Base-by-base conservation (phyloP, 2,888 invertebrate genomes). In the Ormia ochracea region DNA sequence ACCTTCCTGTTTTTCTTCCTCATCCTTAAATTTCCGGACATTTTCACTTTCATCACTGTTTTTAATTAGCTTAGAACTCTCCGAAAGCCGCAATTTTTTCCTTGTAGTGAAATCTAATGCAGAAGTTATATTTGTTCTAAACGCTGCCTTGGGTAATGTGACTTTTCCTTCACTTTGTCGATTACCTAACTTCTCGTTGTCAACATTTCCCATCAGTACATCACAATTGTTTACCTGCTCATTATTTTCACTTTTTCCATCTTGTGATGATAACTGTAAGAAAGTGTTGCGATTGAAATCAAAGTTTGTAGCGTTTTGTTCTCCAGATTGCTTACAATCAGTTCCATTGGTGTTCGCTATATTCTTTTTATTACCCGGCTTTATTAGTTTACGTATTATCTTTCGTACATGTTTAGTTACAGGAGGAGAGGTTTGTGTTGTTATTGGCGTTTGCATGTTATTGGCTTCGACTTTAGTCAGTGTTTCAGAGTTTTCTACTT, bases 361-460 rank as follows among this genome's bases (percentile, higher is more conserved):
- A 4, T 68, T n/a, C n/a, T n/a, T 81, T 19, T 31, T 69, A 23
- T 78, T 82, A 3, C 85, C 81, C 2, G 89, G 89, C 38, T 86
- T 83, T 41, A 84, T 82, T 14, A 88, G 78, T 52, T 87, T 86
- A 26, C 86, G 86, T 23, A 87, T 85, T 43, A 87, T 82, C 68
- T 87, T 88, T 5, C 88, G 86, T 78, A 86, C 83, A 28, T 86
- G 86, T 83, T 88, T 88, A 26, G 85, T 79, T 76, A 77, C 50
- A 2, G 26, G 9, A 7, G 36, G n/a, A 38, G 80, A 70, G 31
- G 78, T 45, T 54, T 63, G 66, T 52, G 59, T 4, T 70, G 50
- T 52, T 52, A 75, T 82, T 73, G 82, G 76, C 26, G 81, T 82
- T 43, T 78, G 68, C 73, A 66, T 82, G 78, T 74, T 31, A 58